Conservation (phyloP, 2,113 vertebrate genomes). For the Antechinus flavipes region DNA sequence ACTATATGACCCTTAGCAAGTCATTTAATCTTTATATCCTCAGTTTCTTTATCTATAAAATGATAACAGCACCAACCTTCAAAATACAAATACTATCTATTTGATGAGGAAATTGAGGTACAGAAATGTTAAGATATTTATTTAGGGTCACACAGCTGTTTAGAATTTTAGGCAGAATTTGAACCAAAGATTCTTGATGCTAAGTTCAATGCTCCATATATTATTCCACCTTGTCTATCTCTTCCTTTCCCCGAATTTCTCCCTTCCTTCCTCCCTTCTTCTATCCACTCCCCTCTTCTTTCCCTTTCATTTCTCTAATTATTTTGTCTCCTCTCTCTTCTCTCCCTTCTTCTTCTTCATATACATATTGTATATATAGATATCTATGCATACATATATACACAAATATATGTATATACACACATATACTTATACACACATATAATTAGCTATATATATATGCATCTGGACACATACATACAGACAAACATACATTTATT, state of each 20-base stretch:
- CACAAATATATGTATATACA: neutral
- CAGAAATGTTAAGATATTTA: neutral
- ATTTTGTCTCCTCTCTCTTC: neutral
- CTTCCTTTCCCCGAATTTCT: too few species aligned
- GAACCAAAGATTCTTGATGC: neutral
- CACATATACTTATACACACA: neutral
- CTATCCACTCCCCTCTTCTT: too few species aligned
- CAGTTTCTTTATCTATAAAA: neutral
- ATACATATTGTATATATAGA: neutral
- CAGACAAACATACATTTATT: neutral
- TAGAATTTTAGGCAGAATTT: neutral
- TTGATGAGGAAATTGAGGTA: neutral
- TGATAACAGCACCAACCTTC: neutral
- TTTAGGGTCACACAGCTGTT: neutral
- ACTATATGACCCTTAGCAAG: neutral
- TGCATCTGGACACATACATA: neutral
- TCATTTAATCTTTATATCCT: neutral
- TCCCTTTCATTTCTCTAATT: neutral
- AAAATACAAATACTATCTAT: neutral
- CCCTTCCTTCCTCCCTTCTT: neutral
- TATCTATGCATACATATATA: neutral
- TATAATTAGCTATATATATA: neutral
- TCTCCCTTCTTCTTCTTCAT: too few species aligned
- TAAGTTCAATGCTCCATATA: neutral
- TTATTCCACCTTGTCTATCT: neutral